These are phyloP conservation scores for Aphelenchoides besseyi DNA, from an alignment of 1,140 invertebrate genomes.

Conservation along the genomic window DNA sequence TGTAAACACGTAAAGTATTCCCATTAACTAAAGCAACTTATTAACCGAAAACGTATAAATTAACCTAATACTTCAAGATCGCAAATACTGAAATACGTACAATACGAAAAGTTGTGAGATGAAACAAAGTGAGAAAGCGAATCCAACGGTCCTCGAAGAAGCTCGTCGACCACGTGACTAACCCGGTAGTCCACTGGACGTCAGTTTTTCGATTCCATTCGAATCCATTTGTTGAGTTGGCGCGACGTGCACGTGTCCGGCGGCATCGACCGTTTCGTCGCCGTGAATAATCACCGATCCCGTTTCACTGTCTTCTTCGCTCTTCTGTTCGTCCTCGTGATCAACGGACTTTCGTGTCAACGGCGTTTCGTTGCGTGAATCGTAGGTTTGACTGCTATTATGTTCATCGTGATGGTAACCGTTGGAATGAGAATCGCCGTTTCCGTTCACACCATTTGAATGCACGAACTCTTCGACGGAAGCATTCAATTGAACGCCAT, in stretches of 20 bases:
- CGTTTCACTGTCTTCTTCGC: background rate
- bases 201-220: background rate
- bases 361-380: background rate
- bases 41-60: no score
- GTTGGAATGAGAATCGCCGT: background rate
- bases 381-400: background rate
- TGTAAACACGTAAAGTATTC: no score
- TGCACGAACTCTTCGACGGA: background rate
- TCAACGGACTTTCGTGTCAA: constrained; percentile 1
- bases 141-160: no score
- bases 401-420: background rate
- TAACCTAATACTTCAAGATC: no score
- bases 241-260: no score
- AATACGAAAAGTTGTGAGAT: no score
- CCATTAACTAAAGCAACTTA: no score
- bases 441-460: constrained; percentile 2
- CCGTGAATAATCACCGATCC: constrained; percentile 6
- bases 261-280: background rate
- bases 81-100: no score
- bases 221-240: no score
- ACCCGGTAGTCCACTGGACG: background rate
- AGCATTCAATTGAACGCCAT: background rate
- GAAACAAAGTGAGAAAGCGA: no score
- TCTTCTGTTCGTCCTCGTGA: background rate
- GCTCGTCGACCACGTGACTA: no score